Evolutionary conservation across 2,113 vertebrate species (phyloP), one percentile per base, ranked within the genome.

Genomic region (Osmerus eperlanus): DNA sequence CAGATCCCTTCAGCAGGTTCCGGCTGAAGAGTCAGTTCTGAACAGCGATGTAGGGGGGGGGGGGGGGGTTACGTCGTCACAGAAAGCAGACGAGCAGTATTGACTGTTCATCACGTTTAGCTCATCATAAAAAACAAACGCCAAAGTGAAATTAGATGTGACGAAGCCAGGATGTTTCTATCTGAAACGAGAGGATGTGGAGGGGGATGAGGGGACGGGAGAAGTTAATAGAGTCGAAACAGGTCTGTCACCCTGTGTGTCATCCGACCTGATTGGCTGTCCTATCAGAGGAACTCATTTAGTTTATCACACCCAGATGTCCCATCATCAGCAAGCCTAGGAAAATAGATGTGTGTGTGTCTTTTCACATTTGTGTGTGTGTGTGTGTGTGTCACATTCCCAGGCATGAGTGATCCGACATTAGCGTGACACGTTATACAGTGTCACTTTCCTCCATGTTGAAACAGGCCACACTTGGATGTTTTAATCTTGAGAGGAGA

Each of bases 241-340:
- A 73, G 67, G 47, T 69, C 78, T 85, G 81, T 85, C 78, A 77
- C 73, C 53, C 73, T 69, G 68, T 68, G 59, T 78, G 64, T 78
- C 72, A 84, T 76, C 74, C 67, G 65, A 15, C 65, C 82, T 87
- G 88, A 91, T 83, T 80, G 85, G 66, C 83, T 87, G 77, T 77
- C 79, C 83, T 88, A 86, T 90, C 82, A 74, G 79, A 85, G 83
- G 70, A 81, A 82, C 79, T 89, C 83, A 90, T 91, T 90, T 85
- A 83, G 80, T 84, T 68, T 80, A 81, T 72, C 41, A 59, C 41
- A 36, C 68, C 61, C 68, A 71, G 72, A 58, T 78, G 68, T 28
- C 72, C 79, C 68, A 60, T 70, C 76, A 78, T 67, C 79, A 69
- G 81, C 81, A 81, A 84, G 81, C 84, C 85, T 76, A 73, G 80